A percentile compares a stretch with the other conserved stretches of the same genome.
Conservation (phyloP, 2,888 invertebrate species). For the Limnephilus marmoratus region DNA sequence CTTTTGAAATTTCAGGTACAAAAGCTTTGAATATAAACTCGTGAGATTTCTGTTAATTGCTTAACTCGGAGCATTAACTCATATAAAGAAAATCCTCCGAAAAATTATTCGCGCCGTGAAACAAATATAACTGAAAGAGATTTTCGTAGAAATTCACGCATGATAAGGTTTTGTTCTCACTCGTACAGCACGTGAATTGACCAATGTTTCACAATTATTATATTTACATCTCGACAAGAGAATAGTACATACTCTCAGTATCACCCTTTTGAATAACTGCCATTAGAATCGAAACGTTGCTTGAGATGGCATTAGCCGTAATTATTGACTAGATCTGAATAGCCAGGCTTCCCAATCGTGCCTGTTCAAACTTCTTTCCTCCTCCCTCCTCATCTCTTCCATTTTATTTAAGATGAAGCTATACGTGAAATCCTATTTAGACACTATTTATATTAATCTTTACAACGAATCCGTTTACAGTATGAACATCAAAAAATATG, state of each 20-base stretch:
- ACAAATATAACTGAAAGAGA: background rate
- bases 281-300: background rate
- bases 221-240: background rate
- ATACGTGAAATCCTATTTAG: no score
- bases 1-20: conserved; percentile 44
- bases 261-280: background rate
- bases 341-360: no score
- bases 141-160: background rate
- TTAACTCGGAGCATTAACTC: conserved; percentile 51
- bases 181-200: background rate
- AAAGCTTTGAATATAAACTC: conserved; percentile 55
- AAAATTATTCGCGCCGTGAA: conserved; percentile 16
- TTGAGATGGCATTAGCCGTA: no score
- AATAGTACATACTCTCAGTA: background rate
- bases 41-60: conserved; percentile 60
- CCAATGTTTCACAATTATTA: background rate
- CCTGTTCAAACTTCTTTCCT: no score
- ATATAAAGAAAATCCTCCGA: conserved; percentile 32
- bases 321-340: no score
- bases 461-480: no score
- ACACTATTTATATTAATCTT: no score
- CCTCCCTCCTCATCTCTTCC: no score
- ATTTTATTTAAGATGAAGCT: no score
- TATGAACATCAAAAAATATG: no score
- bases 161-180: background rate